These are phyloP conservation scores for Spilarctia lutea DNA, from an alignment of 2,888 invertebrate genomes.

Conservation along the genomic window DNA sequence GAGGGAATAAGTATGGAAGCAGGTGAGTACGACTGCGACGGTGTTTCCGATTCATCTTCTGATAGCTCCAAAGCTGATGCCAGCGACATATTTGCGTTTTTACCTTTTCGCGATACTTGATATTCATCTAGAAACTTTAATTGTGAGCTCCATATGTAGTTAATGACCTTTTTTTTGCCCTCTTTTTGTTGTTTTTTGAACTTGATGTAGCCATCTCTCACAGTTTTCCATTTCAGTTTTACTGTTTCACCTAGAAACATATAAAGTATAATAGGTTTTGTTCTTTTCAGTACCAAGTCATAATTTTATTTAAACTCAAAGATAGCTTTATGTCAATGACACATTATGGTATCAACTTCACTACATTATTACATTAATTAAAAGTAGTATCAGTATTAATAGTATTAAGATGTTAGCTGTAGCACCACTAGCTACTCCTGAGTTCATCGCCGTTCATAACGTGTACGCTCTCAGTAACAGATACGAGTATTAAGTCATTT, in stretches of 20 bases:
- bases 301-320: no score
- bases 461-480: background rate
- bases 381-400: no score
- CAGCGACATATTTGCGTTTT: slow-evolving; percentile 10
- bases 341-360: no score
- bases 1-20: slow-evolving; percentile 23
- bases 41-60: slow-evolving; percentile 22
- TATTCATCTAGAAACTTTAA: slow-evolving; percentile 50
- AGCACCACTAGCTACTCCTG: background rate
- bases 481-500: background rate
- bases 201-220: slow-evolving; percentile 60
- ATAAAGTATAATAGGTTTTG: background rate
- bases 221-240: slow-evolving; percentile 60
- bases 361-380: no score
- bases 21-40: slow-evolving; percentile 22
- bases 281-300: background rate
- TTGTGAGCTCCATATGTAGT: slow-evolving; percentile 53
- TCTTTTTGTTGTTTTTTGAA: slow-evolving; percentile 51
- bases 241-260: slow-evolving; percentile 52
- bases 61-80: slow-evolving; percentile 18
- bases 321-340: no score
- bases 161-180: slow-evolving; percentile 41
- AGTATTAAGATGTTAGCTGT: background rate
- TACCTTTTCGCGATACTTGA: slow-evolving; percentile 33
- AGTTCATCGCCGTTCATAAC: background rate